phyloP scores from a whole-genome alignment of 2,113 vertebrate genomes.

The Steatornis caripensis region DNA sequence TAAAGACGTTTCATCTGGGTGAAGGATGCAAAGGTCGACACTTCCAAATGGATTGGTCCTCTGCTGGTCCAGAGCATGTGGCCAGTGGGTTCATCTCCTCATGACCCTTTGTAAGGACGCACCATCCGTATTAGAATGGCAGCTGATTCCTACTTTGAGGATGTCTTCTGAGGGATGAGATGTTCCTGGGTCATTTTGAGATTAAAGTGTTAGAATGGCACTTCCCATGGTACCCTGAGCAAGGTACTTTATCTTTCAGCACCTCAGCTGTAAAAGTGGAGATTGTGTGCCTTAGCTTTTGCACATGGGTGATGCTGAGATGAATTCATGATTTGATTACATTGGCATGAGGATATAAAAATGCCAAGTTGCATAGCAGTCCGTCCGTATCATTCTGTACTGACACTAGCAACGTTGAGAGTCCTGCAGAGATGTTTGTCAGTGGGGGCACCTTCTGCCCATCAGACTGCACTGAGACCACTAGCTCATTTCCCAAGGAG shows the following conservation, averaged over 20 bases:
- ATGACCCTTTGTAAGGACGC: background rate
- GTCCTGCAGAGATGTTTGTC: background rate
- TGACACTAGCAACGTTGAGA: background rate
- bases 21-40: background rate
- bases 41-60: background rate
- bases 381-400: background rate
- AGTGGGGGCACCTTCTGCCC: background rate
- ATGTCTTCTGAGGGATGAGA: background rate
- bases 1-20: background rate
- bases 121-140: background rate
- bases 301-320: background rate
- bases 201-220: background rate
- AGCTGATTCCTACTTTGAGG: background rate
- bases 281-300: background rate
- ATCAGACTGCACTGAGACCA: background rate
- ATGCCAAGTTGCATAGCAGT: background rate
- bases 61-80: fast-evolving
- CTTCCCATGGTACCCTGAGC: background rate
- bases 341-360: background rate
- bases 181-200: background rate
- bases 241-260: background rate
- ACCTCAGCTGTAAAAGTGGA: background rate
- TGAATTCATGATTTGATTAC: background rate
- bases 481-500: background rate
- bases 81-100: background rate